Base-by-base conservation (phyloP, 2,888 invertebrate genomes). In the Masnerella sp. region DNA sequence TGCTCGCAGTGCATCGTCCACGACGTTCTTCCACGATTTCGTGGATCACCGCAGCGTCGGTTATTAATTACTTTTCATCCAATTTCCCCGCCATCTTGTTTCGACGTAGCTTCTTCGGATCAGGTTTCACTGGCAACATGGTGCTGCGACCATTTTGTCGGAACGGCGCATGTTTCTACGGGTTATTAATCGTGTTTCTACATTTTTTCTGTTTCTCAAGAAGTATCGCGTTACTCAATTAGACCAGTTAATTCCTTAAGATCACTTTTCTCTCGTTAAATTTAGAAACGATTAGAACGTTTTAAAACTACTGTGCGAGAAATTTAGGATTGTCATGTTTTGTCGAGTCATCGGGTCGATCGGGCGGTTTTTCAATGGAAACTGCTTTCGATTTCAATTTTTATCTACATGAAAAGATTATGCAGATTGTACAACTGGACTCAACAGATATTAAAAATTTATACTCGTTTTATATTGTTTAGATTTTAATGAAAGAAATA, bases 41-140 rank as follows among this genome's bases (percentile, higher is more conserved):
- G 72, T 75, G 59, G 77, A 75, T 77, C 78, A 77, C 76, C 76
- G 71, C 77, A 75, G 76, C 76, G 69, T 49, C 34, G 74, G 76
- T 81, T 81, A 83, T 82, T 83, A 82, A 83, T 83, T 80, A 77
- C 80, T 80, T 79, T 80, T 75, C 77, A 73, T 77, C 69, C 64
- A 74, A 78, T 77, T 79, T 78, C 65, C 75, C 59, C 76, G 61
- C 76, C 76, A 74, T 76, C 36, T 74, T 72, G 65, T 36, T 38
- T 22, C 30, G 25, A 42, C 59, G 18, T 28, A 22, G 47, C 65
- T 61, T 54, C 65, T 54, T 69, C 56, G 20, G 52, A 68, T 74
- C 54, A 25, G 49, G 42, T 64, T 74, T 79, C 78, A 45, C 25
- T 69, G 58, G 77, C 70, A 74, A 78, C 45, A 47, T 56, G 45